Conservation (phyloP, 2,797 vertebrate genomes). For the Cirrhinus molitorella region DNA sequence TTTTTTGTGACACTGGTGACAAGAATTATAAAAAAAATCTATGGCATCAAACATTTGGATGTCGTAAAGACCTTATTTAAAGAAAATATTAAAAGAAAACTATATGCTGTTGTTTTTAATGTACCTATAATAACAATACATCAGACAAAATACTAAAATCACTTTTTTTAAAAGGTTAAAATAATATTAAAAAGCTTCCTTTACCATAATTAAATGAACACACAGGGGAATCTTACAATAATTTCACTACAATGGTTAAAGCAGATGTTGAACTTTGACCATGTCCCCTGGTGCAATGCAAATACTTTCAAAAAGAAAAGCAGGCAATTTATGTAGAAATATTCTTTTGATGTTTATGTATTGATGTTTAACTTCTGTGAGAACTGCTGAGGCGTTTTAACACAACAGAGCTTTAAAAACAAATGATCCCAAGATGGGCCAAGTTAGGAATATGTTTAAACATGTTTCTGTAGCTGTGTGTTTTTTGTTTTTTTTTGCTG, state of each 20-base stretch:
- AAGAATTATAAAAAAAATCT: too few relatives aligned
- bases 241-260: neutral
- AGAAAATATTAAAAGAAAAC: too few relatives aligned
- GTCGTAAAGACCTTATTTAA: too few relatives aligned
- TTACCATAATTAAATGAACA: neutral
- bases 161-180: neutral
- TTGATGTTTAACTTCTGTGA: conserved; percentile 4
- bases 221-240: neutral
- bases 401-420: conserved; percentile 27
- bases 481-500: neutral
- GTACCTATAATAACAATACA: neutral
- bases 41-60: too few relatives aligned
- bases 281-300: neutral
- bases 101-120: too few relatives aligned
- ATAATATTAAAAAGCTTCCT: neutral
- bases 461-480: conserved; percentile 17
- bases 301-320: conserved; percentile 8
- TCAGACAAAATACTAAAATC: neutral
- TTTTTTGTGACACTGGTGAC: too few relatives aligned
- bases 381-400: neutral
- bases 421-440: conserved; percentile 2
- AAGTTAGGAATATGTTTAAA: conserved; percentile 27
- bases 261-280: neutral
- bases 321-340: conserved; percentile 26
- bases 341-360: conserved; percentile 23